Evolutionary conservation across 1,140 invertebrate species (phyloP), one percentile per base, ranked within the genome.

Genomic region (Aporrectodea caliginosa): DNA sequence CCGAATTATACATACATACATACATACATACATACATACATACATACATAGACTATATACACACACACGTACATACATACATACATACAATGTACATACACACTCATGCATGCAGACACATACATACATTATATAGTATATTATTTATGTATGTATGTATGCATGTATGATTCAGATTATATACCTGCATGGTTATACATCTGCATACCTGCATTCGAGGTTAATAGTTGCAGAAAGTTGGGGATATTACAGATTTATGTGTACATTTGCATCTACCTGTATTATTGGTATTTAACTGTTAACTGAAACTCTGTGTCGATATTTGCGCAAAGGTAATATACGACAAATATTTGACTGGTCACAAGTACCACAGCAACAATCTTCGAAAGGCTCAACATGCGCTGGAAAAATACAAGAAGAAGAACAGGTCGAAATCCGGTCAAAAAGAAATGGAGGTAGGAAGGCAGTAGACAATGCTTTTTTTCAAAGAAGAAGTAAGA

Each of bases 371-470:
- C 58, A 33, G 29, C 31, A 31, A 70, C 29, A 29, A 68, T 0
- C 71, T 71, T 1, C 29, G 33, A 31, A 81, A 81, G 71, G 75
- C 80, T 29, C 34, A 68, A 34, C n/a, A 29, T 32, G 58, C 30
- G 30, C 77, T 81, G 32, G 77, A 77, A 69, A 81, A 78, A 69
- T n/a, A 34, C 12, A 79, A 78, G 72, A 78, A 78, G 71, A 81
- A 81, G 34, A 35, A 34, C 43, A 78, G 58, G 58, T 29, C 35
- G 2, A 81, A 81, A 29, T 35, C 43, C 43, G 22, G 43, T 58
- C 29, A 43, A 31, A 73, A 79, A 14, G 33, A 73, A 69, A 79
- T 75, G 43, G 78, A 79, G 58, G 72, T 79, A 6, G 22, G 43
- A 58, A 58, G 43, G 43, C 6, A 22, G 22, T 6, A 22, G 43